Percentiles rank a stretch among this genome's conserved stretches.
Evolutionary conservation across 30 jellyfish, hydroid and myxozoan genomes (phyloP).

Genomic region (Kudoa iwatai): DNA sequence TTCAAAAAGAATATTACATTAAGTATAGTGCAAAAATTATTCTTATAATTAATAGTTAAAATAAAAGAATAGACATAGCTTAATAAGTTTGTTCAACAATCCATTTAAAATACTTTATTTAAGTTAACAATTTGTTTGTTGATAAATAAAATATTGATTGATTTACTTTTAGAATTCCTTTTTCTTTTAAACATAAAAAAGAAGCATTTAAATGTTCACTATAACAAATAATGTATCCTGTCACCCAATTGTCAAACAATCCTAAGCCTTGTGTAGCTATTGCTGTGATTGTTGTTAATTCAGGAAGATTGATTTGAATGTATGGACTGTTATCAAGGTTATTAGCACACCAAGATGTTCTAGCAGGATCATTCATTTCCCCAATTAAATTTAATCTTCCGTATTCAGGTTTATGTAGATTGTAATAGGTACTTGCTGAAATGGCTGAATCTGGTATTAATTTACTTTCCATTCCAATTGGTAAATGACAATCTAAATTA

Average conservation of each 20-base stretch:
- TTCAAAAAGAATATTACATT: not conserved
- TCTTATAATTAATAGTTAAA: not conserved
- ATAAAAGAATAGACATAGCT: not conserved
- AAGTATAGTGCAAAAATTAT: not conserved
- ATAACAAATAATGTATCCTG: slow-evolving; percentile 43
- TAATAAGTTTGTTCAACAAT: no score
- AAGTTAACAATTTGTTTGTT: no score
- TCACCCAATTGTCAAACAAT: slow-evolving; percentile 74
- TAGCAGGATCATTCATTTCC: slow-evolving; percentile 79
- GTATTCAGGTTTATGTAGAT: slow-evolving; percentile 46
- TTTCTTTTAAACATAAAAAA: slow-evolving; percentile 44
- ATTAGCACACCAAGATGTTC: slow-evolving; percentile 87
- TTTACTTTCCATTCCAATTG: slow-evolving; percentile 71
- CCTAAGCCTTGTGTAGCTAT: slow-evolving; percentile 85
- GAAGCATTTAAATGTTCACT: slow-evolving; percentile 16
- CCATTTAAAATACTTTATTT: no score
- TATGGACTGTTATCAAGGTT: slow-evolving; percentile 48
- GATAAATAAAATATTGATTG: no score
- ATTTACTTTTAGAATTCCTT: slow-evolving; percentile 53
- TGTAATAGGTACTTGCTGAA: slow-evolving; percentile 56
- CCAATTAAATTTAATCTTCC: slow-evolving; percentile 61
- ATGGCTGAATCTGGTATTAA: slow-evolving; percentile 25
- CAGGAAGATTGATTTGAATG: slow-evolving; percentile 35
- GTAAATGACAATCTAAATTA: slow-evolving; percentile 24
- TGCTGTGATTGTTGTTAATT: slow-evolving; percentile 47